Evolutionary conservation across 2,888 invertebrate genomes (phyloP).

Genomic region (Salticus scenicus): DNA sequence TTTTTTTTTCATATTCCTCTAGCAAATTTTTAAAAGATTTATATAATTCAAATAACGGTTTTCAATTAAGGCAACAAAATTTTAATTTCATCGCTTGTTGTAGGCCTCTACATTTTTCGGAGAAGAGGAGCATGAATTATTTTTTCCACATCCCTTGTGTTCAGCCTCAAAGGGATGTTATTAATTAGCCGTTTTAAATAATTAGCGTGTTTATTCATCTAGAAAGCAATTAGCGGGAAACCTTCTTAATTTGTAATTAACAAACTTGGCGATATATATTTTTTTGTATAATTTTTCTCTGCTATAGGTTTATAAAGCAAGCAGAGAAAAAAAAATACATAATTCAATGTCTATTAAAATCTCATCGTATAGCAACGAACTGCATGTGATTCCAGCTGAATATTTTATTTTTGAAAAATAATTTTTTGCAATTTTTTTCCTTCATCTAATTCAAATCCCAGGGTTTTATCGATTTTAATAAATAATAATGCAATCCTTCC

Average conservation of each 20-base stretch:
- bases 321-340: neutral
- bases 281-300: slow-evolving; percentile 36
- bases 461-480: slow-evolving; percentile 40
- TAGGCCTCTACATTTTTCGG: slow-evolving; percentile 21
- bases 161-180: slow-evolving; percentile 54
- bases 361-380: slow-evolving; percentile 42
- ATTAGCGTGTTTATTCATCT: slow-evolving; percentile 69
- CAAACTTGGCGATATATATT: slow-evolving; percentile 61
- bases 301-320: neutral
- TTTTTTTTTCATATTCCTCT: slow-evolving; percentile 33
- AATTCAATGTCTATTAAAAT: slow-evolving; percentile 57
- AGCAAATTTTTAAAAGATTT: slow-evolving; percentile 67
- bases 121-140: slow-evolving; percentile 25
- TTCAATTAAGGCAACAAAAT: slow-evolving; percentile 66
- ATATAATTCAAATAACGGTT: slow-evolving; percentile 69
- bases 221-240: slow-evolving; percentile 67
- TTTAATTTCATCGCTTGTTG: slow-evolving; percentile 55
- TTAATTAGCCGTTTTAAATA: slow-evolving; percentile 69
- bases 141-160: slow-evolving; percentile 26
- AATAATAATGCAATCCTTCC: slow-evolving; percentile 35
- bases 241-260: slow-evolving; percentile 68
- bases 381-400: slow-evolving; percentile 37
- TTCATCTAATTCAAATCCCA: slow-evolving; percentile 7
- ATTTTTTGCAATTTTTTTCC: slow-evolving; percentile 13
- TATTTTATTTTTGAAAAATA: slow-evolving; percentile 48